Conservation (phyloP, 2,888 invertebrate genomes). For the Nematopogon swammerdamellus region DNA sequence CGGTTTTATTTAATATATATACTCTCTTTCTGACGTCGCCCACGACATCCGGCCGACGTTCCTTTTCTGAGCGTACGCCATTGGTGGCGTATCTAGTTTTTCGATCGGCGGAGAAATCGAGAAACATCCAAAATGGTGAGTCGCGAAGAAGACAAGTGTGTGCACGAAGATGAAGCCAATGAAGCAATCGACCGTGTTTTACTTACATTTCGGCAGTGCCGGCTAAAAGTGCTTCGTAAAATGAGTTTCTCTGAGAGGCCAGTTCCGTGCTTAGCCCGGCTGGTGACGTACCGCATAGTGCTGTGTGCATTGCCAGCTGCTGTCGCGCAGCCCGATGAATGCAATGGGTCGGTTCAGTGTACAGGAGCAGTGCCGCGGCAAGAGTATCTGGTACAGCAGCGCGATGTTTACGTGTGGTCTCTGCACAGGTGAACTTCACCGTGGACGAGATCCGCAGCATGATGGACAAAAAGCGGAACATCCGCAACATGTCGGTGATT, state of each 20-base stretch:
- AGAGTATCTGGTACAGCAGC: conserved; percentile 14
- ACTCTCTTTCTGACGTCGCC: conserved; percentile 13
- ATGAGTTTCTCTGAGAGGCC: neutral
- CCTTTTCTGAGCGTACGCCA: conserved; percentile 87
- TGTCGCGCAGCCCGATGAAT: neutral
- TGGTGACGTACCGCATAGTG: neutral
- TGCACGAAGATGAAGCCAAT: conserved; percentile 25
- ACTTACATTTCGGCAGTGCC: conserved; percentile 30
- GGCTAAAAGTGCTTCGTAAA: conserved; percentile 19
- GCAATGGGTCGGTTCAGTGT: neutral
- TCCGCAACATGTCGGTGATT: conserved; percentile 99
- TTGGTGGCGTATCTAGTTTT: conserved; percentile 80
- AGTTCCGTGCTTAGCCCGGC: neutral
- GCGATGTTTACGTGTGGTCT: conserved; percentile 31
- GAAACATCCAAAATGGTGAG: conserved; percentile 83
- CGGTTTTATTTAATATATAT: too few species aligned
- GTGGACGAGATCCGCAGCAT: conserved; percentile 99
- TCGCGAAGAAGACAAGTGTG: conserved; percentile 32
- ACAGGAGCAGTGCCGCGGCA: neutral
- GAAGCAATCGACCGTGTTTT: conserved; percentile 21
- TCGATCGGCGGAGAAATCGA: conserved; percentile 69
- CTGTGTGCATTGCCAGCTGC: neutral
- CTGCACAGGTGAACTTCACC: conserved; percentile 97
- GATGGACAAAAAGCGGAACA: conserved; percentile 99
- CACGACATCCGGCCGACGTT: conserved; percentile 41